Evolutionary conservation across 2,797 vertebrate genomes (phyloP), one percentile per base, ranked within the genome.

Genomic region (Pygocentrus nattereri): DNA sequence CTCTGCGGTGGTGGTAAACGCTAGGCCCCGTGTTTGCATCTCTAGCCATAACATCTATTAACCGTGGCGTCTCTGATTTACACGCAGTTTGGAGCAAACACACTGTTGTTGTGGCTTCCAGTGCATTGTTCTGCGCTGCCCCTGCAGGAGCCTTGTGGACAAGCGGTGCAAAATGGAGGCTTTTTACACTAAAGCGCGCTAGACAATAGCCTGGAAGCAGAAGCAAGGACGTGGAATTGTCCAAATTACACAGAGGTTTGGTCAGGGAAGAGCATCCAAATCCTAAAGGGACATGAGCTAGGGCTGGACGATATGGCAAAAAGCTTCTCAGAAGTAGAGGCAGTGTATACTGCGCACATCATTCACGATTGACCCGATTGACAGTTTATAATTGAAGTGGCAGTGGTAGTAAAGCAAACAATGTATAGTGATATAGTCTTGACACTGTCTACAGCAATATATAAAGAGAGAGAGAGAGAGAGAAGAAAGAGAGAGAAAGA

Each of bases 151-250:
- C 81, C 78, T 91, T 74, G 85, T 87, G 87, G 90, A 93, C 90
- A 93, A 92, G 92, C 90, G 79, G 91, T 44, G 89, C 87, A 86
- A 88, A 84, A 89, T 77, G 85, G 82, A 88, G 86, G 90, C 85
- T 85, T 85, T 81, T 87, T 89, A 91, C 86, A 82, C 84, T 88
- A 78, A 85, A 82, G 85, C 75, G 90, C 86, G 56, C 86, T 85
- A 89, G 85, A 94, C 91, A 92, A 93, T 91, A 88, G 89, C 84
- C 88, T 89, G 90, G 90, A 91, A 88, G 89, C 84, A 73, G 78
- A 61, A 85, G 82, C 79, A 84, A 82, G 73, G 85, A 90, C 50
- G 5, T 90, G 85, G 84, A 91, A 91, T 91, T 89, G 88, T 88
- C 81, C 78, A 85, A 90, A 92, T 88, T 79, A 84, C 23, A 83